phyloP scores from a whole-genome alignment of 2,113 vertebrate species.

The Larimichthys polyactis region DNA sequence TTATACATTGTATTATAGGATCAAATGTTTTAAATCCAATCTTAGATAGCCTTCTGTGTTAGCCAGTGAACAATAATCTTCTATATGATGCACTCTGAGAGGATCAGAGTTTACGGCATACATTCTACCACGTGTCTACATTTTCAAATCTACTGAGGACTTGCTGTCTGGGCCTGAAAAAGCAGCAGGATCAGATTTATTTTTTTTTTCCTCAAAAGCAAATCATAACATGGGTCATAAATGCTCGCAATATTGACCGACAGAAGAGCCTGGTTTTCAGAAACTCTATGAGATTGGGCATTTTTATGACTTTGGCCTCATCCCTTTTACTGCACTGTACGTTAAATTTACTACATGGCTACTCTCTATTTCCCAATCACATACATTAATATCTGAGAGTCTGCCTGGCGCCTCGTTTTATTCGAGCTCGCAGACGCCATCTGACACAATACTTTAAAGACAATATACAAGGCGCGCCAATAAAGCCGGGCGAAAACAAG shows the following conservation, averaged over 20 bases:
- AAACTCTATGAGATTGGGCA: constrained; percentile 54
- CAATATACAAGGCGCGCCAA: constrained; percentile 61
- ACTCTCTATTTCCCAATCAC: constrained; percentile 63
- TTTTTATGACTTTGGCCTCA: constrained; percentile 70
- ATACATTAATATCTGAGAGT: constrained; percentile 58
- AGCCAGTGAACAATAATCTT: constrained; percentile 50
- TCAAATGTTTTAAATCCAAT: constrained; percentile 31
- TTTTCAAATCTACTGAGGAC: constrained; percentile 47
- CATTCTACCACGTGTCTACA: constrained; percentile 36
- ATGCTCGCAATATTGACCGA: constrained; percentile 67
- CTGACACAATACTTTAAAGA: constrained; percentile 62
- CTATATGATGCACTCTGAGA: constrained; percentile 25
- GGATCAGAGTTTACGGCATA: not conserved
- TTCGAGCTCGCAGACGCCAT: constrained; percentile 48
- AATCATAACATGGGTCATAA: constrained; percentile 69
- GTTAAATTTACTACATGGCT: constrained; percentile 68
- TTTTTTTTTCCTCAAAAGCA: constrained; percentile 24
- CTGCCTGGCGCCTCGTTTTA: constrained; percentile 67
- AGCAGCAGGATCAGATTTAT: constrained; percentile 49
- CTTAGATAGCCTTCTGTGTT: constrained; percentile 9
- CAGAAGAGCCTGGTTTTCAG: constrained; percentile 58
- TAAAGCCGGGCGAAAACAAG: constrained; percentile 51
- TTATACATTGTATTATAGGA: constrained; percentile 27
- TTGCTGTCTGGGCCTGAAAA: constrained; percentile 42
- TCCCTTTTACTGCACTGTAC: constrained; percentile 60